Evolutionary conservation across 1,140 invertebrate species (phyloP).

Genomic region (Paracyclopina nana): DNA sequence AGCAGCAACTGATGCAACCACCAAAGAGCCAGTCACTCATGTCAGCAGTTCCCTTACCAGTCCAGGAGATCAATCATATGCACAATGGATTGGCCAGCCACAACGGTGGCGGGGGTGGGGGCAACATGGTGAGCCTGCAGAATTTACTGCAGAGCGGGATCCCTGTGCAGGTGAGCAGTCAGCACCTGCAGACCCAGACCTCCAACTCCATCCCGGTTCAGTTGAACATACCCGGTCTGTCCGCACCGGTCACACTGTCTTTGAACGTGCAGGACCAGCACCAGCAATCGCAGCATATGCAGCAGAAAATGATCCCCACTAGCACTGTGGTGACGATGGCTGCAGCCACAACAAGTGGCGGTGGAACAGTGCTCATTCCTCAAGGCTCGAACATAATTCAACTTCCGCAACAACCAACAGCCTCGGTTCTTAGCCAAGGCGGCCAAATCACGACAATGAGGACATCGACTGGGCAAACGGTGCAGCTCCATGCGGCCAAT

Average conservation of each 20-base stretch:
- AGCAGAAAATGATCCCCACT: too few species aligned
- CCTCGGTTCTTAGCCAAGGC: too few species aligned
- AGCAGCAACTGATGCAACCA: neutral
- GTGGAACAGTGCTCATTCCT: neutral
- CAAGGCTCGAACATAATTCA: constrained; percentile 2
- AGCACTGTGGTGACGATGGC: neutral
- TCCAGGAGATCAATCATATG: neutral
- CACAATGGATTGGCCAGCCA: neutral
- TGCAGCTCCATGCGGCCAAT: too few species aligned
- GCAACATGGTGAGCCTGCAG: constrained; percentile 3
- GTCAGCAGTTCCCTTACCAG: neutral
- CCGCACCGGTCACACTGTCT: constrained; percentile 53
- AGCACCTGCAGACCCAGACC: neutral
- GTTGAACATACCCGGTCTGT: constrained; percentile 52
- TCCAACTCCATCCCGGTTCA: constrained; percentile 29
- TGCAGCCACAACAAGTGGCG: neutral
- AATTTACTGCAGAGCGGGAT: neutral
- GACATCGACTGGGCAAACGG: too few species aligned
- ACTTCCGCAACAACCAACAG: neutral
- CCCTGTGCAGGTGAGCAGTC: neutral
- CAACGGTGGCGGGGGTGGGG: neutral
- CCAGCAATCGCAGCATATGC: neutral
- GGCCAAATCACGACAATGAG: too few species aligned
- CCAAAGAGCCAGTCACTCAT: neutral
- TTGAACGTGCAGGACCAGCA: constrained; percentile 36